A percentile compares a stretch with the other conserved stretches of the same genome.
Conservation (phyloP, 2,888 invertebrate species). For the Lacanobia oleracea region DNA sequence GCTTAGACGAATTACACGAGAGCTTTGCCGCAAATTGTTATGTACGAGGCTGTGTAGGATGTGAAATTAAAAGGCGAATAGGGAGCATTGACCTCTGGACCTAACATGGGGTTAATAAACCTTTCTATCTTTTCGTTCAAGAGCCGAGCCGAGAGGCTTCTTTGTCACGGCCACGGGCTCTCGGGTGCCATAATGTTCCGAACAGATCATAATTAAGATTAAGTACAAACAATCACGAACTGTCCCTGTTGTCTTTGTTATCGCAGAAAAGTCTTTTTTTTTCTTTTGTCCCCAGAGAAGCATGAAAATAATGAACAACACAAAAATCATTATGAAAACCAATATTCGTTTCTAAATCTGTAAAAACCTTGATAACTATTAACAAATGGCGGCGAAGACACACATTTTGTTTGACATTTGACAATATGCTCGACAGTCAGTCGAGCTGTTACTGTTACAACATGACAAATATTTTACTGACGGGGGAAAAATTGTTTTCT, state of each 20-base stretch:
- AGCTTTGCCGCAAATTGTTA: slow-evolving; percentile 27
- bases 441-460: slow-evolving; percentile 26
- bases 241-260: slow-evolving; percentile 14
- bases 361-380: slow-evolving; percentile 27
- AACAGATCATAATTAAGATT: slow-evolving; percentile 53
- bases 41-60: slow-evolving; percentile 24
- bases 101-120: slow-evolving; percentile 48
- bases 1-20: slow-evolving; percentile 42
- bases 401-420: slow-evolving; percentile 35
- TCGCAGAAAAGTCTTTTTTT: slow-evolving; percentile 12
- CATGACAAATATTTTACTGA: slow-evolving; percentile 39
- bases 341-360: slow-evolving; percentile 22
- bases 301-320: slow-evolving; percentile 24
- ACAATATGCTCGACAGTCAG: slow-evolving; percentile 39
- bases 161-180: slow-evolving; percentile 13
- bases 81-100: slow-evolving; percentile 36
- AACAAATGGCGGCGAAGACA: slow-evolving; percentile 32
- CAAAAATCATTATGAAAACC: slow-evolving; percentile 11
- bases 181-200: slow-evolving; percentile 20
- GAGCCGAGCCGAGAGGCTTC: slow-evolving; percentile 13
- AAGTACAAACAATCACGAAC: slow-evolving; percentile 18
- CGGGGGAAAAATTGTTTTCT: slow-evolving; percentile 35
- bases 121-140: slow-evolving; percentile 28
- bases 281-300: slow-evolving; percentile 10
- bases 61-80: slow-evolving; percentile 35